phyloP scores from a whole-genome alignment of 2,113 vertebrate species.

The Sebastes fasciatus region DNA sequence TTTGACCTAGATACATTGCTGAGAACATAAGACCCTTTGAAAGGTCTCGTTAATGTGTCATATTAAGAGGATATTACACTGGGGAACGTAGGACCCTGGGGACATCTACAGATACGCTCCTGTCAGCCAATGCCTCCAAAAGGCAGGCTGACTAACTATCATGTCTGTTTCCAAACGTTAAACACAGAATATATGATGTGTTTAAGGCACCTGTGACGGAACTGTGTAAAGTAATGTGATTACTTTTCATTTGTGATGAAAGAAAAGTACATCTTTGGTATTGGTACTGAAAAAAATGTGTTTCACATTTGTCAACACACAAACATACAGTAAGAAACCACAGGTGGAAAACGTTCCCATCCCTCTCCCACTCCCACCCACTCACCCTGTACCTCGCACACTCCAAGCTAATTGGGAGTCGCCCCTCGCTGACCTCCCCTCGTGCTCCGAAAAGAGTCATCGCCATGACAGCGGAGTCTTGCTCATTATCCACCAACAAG shows the following conservation, averaged over 20 bases:
- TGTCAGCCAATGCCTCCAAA: no score
- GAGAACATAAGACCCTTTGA: no score
- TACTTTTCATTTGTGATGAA: background rate
- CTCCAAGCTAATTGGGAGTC: conserved; percentile 66
- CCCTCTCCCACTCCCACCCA: conserved; percentile 2
- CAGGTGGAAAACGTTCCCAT: background rate
- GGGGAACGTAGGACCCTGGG: no score
- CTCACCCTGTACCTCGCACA: conserved; percentile 37
- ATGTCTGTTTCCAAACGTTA: background rate
- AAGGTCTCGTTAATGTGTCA: no score
- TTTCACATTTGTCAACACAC: background rate
- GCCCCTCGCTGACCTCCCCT: conserved; percentile 61
- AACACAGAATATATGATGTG: background rate
- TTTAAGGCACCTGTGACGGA: background rate
- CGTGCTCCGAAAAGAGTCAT: conserved; percentile 53
- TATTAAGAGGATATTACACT: no score
- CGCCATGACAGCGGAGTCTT: conserved; percentile 54
- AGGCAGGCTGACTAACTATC: background rate
- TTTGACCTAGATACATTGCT: no score
- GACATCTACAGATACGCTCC: no score
- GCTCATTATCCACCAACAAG: conserved; percentile 70
- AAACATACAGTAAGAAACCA: conserved; percentile 12
- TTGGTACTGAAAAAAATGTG: background rate
- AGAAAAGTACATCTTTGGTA: background rate
- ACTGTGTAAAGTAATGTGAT: background rate